Base-by-base conservation (phyloP, 2,113 vertebrate genomes). In the Sminthopsis crassicaudata region DNA sequence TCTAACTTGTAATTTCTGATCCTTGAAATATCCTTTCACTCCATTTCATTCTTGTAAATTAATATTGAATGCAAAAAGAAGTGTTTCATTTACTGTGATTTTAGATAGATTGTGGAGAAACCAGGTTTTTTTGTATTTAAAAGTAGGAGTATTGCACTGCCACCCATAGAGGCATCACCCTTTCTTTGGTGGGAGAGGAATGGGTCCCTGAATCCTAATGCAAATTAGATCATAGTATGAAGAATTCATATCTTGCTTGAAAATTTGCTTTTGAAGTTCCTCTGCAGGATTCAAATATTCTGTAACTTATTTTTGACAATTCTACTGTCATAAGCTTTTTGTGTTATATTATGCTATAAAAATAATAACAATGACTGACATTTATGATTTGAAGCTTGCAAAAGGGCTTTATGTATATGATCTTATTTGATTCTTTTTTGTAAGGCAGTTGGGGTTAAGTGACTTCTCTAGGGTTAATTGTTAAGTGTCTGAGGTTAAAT, bases 231-330 rank as follows among this genome's bases (percentile, higher is more conserved):
- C n/a, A n/a, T 26, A 93, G 90, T 30, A 46, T n/a, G 26, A 53
- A 94, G n/a, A 88, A 90, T 89, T 96, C 91, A 93, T 95, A 89
- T 84, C 46, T 67, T 92, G 91, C 91, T 95, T 93, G 12, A 67
- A 48, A 88, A 36, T 95, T 94, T 96, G 53, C 93, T 96, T 96
- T 94, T 91, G 91, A 96, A 94, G 46, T 93, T 57, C 0, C 89
- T 94, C 55, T 46, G 93, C 50, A 96, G n/a, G 36, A 84, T 7
- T n/a, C n/a, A 84, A 84, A 42, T n/a, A 84, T 84, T 84, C 16
- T 84, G n/a, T 84, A n/a, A 84, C 6, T 84, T 84, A 42, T 23
- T 84, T 84, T 84, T 42, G 60, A 76, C 30, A 57, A 9, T 57
- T 27, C 9, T 27, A 9, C 9, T 57, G 19, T 57, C 55, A 42